Evolutionary conservation across 2,888 invertebrate genomes (phyloP).

Genomic region (Molanna angustata): DNA sequence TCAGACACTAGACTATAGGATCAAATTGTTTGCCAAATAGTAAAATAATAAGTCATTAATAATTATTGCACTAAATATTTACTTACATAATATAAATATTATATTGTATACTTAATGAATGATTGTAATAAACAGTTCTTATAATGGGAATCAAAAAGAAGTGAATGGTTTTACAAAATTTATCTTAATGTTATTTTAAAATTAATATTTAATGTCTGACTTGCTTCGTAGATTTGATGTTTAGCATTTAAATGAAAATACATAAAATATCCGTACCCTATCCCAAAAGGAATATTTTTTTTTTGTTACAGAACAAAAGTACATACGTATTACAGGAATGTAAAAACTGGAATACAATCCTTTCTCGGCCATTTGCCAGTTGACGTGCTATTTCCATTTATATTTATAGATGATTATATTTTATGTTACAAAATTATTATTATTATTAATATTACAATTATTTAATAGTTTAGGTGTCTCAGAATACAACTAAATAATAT

Average conservation of each 20-base stretch:
- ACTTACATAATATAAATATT: no score
- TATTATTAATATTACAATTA: not conserved
- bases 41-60: not conserved
- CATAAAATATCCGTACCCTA: no score
- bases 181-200: not conserved
- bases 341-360: no score
- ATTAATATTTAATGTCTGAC: not conserved
- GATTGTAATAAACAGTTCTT: no score
- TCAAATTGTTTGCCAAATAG: not conserved
- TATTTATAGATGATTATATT: no score
- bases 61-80: not conserved
- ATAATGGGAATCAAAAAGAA: not conserved
- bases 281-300: no score
- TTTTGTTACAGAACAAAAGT: no score
- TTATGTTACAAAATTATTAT: not conserved
- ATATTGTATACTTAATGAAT: no score
- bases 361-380: no score
- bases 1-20: not conserved
- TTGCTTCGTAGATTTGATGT: not conserved
- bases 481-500: not conserved
- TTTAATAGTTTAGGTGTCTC: conserved; percentile 3
- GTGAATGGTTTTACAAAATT: not conserved
- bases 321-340: no score
- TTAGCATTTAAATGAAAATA: not conserved
- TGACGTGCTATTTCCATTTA: no score